A percentile compares a stretch with the other conserved stretches of the same genome.
phyloP scores from a whole-genome alignment of 30 jellyfish, hydroid and myxozoan genomes.

The Pseudorhiza aurosa region DNA sequence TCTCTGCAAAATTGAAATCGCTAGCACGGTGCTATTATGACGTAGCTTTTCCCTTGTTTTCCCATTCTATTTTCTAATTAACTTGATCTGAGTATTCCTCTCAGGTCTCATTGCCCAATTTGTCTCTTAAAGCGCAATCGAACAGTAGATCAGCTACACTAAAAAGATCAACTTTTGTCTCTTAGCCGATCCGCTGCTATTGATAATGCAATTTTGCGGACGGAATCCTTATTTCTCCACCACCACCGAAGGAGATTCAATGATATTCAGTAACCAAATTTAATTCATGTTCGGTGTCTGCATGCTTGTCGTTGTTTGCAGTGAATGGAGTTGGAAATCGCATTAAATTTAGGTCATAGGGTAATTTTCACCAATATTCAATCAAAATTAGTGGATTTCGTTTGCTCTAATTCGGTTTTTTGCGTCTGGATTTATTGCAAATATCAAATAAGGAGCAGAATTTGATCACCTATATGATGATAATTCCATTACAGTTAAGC shows the following conservation, averaged over 20 bases:
- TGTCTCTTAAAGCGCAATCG: neutral
- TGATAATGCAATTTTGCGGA: constrained; percentile 34
- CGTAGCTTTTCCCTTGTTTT: no score
- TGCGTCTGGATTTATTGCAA: constrained; percentile 64
- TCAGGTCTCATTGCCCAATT: neutral
- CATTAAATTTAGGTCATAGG: constrained; percentile 10
- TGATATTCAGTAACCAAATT: constrained; percentile 28
- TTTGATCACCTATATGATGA: constrained; percentile 27
- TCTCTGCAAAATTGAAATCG: no score
- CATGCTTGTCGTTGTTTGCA: constrained; percentile 2
- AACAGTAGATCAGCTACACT: constrained; percentile 42
- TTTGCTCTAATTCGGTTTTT: constrained; percentile 20
- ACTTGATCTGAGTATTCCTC: no score
- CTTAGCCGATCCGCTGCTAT: constrained; percentile 27
- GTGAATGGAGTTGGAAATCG: constrained; percentile 31
- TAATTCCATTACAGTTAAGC: constrained; percentile 28
- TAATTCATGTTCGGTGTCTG: constrained; percentile 32
- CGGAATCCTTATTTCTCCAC: constrained; percentile 4
- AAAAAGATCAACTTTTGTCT: constrained; percentile 46
- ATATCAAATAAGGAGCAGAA: constrained; percentile 34
- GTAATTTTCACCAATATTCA: constrained; percentile 6
- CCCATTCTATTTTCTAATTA: no score
- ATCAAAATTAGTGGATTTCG: constrained; percentile 50
- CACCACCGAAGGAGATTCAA: constrained; percentile 21
- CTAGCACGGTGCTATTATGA: no score